Base-by-base conservation (phyloP, 1,140 invertebrate genomes). In the Danaus plexippus region DNA sequence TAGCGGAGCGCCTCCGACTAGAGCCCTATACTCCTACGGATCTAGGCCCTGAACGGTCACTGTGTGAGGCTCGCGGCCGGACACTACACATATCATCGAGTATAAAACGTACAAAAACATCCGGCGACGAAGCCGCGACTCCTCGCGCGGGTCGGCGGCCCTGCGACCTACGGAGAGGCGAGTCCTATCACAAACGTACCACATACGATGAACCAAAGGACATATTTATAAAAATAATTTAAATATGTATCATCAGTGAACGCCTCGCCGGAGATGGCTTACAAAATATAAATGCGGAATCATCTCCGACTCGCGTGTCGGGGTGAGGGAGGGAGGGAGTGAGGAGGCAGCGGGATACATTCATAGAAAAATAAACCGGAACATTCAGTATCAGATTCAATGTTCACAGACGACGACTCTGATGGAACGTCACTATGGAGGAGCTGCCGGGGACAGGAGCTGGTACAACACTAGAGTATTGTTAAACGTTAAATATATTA, bases 71-170 rank as follows among this genome's bases (percentile, higher is more conserved):
- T 75, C 71, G 69, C 69, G 69, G 70, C 70, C 66, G 74, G 61
- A 69, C 61, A 64, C 74, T 76, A 78, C 71, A 77, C 80, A 82
- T 68, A 78, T 76, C 79, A 82, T 73, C 72, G 77, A 81, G 81
- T 85, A 82, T 77, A 85, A 85, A 85, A 85, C 76, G 77, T 82
- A 80, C 80, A 81, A 82, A 82, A 82, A 81, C 77, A 80, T 80
- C 73, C 22, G 5, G 11, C 47, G 9, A n/a, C 53, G 73, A 80
- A 82, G 82, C 81, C 66, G 77, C 10, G 10, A 49, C 47, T 32
- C 22, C 10, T n/a, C 22, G 10, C n/a, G 11, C 15, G 10, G 47
- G 41, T n/a, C 18, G 47, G 18, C 15, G 32, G 47, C 11, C 18
- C 15, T 15, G 11, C 47, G 9, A n/a, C 53, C 9, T 9, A 45